Base-by-base conservation (phyloP, 2,113 vertebrate genomes). In the Xenopus borealis region DNA sequence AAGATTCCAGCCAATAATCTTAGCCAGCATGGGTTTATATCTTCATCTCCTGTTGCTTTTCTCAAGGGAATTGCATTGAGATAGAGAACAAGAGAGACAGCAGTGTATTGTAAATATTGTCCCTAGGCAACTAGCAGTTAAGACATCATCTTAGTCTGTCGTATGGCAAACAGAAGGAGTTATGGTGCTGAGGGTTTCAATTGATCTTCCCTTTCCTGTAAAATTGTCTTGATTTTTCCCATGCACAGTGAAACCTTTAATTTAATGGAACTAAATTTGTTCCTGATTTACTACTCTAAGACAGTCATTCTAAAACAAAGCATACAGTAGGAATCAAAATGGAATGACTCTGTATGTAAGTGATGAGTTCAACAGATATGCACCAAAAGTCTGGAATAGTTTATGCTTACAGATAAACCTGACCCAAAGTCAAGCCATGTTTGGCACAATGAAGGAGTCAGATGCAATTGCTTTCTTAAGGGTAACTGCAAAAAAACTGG, bases 31-130 rank as follows among this genome's bases (percentile, higher is more conserved):
- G 46, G 47, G 64, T 70, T 77, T 57, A 55, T 40, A 45, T 64
- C 66, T 63, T 14, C 47, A 20, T 77, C 59, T 55, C 67, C 59
- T 64, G 67, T 69, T 59, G 67, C 62, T 77, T 77, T 77, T 77
- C 74, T 77, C 74, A 70, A 77, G 74, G 66, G 74, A 77, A 77
- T 62, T 46, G 74, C n/a, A 52, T 27, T 62, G 59, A 14, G 72
- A 55, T 30, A 19, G 66, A 57, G 61, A 53, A 23, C 67, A 62
- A 19, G 53, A n/a, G 72, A 45, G 66, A n/a, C 50, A n/a, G 13
- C 14, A 68, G 46, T 65, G 46, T 75, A 69, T 75, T 75, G 72
- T 75, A 47, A 61, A 20, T 19, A 11, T 27, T 18, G 53, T 68
- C 40, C 65, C 66, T 69, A 50, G 72, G 72, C 66, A 69, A 76